These are phyloP conservation scores for Drosophila mayaguana DNA, from an alignment of 2,888 invertebrate species.

Conservation along the genomic window DNA sequence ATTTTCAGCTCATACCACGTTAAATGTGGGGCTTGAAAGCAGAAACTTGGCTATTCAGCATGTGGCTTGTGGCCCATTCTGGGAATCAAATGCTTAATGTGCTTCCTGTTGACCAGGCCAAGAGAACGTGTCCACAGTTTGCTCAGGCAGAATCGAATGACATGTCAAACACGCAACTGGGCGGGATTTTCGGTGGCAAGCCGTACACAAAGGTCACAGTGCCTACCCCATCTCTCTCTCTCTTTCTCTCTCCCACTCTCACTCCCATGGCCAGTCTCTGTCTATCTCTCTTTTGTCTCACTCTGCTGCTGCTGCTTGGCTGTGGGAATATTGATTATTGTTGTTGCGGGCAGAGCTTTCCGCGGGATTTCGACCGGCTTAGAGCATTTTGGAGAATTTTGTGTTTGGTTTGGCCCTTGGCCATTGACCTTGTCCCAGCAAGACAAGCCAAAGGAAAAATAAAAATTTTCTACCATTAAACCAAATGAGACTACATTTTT, in stretches of 20 bases:
- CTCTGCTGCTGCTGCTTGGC: background rate
- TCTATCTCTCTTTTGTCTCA: slow-evolving; percentile 7
- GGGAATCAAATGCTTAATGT: slow-evolving; percentile 63
- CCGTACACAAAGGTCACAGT: slow-evolving; percentile 9
- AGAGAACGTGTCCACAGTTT: slow-evolving; percentile 51
- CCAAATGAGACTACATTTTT: slow-evolving; percentile 59
- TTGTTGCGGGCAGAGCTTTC: slow-evolving; percentile 58
- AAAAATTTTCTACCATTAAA: slow-evolving; percentile 50
- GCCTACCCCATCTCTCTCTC: background rate
- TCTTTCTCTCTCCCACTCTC: background rate
- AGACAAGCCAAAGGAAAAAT: slow-evolving; percentile 29
- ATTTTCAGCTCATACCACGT: slow-evolving; percentile 57
- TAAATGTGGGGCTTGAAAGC: slow-evolving; percentile 45
- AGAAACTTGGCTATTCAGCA: slow-evolving; percentile 40
- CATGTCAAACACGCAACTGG: slow-evolving; percentile 74
- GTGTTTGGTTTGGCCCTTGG: slow-evolving; percentile 42
- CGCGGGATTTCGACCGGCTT: slow-evolving; percentile 69
- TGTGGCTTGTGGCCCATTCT: slow-evolving; percentile 18
- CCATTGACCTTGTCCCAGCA: slow-evolving; percentile 58
- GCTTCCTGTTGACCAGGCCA: slow-evolving; percentile 72
- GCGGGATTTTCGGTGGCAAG: slow-evolving; percentile 43
- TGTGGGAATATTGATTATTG: slow-evolving; percentile 70
- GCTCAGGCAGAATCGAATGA: slow-evolving; percentile 64
- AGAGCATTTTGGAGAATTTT: slow-evolving; percentile 27
- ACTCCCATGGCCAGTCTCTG: background rate